phyloP scores from a whole-genome alignment of 2,113 vertebrate species.

The Paradisaea rubra region DNA sequence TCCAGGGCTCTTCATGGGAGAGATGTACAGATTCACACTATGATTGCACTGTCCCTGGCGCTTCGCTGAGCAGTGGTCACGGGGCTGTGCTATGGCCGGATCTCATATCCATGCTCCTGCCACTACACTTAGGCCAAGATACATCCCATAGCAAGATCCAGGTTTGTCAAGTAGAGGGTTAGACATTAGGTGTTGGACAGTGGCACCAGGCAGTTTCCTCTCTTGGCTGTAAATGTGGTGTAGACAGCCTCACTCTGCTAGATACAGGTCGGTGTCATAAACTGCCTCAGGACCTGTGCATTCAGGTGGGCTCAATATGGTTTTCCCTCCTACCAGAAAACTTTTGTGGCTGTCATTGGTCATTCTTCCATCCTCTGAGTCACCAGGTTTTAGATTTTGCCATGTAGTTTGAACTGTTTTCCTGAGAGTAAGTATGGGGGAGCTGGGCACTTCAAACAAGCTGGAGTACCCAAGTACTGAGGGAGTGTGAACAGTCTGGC shows the following conservation, averaged over 20 bases:
- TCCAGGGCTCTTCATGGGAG: neutral
- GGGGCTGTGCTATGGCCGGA: neutral
- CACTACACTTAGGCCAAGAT: neutral
- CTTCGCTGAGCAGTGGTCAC: accelerated
- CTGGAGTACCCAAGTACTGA: neutral
- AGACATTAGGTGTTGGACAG: neutral
- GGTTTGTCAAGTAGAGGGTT: neutral
- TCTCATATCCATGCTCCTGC: neutral
- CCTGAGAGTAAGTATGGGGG: neutral
- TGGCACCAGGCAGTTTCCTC: neutral
- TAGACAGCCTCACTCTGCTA: neutral
- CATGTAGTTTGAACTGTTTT: neutral
- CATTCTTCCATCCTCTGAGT: neutral
- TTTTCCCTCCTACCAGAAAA: neutral
- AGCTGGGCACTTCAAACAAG: neutral
- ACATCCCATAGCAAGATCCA: neutral
- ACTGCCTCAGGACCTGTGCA: neutral
- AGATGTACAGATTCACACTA: neutral
- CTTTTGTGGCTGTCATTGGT: neutral
- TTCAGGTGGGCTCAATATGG: neutral
- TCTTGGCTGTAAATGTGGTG: neutral
- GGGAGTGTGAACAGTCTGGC: neutral
- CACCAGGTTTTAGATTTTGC: neutral
- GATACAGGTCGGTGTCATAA: neutral
- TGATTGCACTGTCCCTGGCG: accelerated